phyloP scores from a whole-genome alignment of 2,113 vertebrate genomes.

The Onychostoma macrolepis region DNA sequence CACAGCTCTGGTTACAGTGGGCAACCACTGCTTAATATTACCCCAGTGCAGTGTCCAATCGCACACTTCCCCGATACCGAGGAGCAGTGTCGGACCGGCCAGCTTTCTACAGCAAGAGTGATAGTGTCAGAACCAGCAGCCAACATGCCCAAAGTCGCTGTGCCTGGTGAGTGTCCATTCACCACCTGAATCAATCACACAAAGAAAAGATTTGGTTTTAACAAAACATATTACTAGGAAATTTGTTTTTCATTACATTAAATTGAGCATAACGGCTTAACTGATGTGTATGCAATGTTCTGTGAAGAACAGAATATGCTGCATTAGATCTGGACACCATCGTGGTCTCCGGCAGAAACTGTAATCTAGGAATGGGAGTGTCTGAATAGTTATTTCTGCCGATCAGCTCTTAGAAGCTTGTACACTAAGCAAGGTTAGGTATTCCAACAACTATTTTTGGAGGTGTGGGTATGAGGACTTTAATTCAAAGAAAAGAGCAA shows the following conservation, averaged over 20 bases:
- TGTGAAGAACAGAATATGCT: background rate
- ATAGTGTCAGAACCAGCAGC: constrained; percentile 55
- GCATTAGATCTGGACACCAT: background rate
- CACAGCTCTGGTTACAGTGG: constrained; percentile 72
- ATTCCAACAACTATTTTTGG: background rate
- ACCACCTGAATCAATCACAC: background rate
- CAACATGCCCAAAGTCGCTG: constrained; percentile 77
- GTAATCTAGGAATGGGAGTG: constrained; percentile 1
- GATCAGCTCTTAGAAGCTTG: background rate
- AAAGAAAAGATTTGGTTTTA: background rate
- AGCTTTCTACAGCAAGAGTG: constrained; percentile 60
- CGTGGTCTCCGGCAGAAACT: background rate
- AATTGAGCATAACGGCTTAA: background rate
- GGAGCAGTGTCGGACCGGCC: constrained; percentile 60
- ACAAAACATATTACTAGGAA: background rate
- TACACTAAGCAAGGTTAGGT: background rate
- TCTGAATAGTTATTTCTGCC: background rate
- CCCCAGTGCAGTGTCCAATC: constrained; percentile 15
- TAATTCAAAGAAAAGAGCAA: background rate
- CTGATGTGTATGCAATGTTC: background rate
- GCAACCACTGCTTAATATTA: constrained; percentile 69
- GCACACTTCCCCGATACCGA: constrained; percentile 65
- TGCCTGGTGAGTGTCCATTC: constrained; percentile 80
- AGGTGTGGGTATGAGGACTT: background rate
- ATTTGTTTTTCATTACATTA: background rate